Base-by-base conservation (phyloP, 2,888 invertebrate species). In the Beris morrisii region DNA sequence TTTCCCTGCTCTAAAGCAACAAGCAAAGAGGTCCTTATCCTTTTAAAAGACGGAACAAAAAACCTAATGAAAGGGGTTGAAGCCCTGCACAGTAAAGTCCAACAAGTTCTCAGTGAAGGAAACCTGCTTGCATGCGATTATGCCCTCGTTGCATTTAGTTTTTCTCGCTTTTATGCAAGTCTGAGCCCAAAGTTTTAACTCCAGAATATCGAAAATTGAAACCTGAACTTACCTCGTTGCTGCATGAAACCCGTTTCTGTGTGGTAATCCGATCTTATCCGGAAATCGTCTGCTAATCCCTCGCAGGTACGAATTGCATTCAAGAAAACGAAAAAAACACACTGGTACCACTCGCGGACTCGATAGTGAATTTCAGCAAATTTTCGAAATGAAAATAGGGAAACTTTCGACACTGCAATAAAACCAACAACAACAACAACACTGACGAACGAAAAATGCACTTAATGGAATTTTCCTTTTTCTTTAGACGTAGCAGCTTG, bases 261-360 rank as follows among this genome's bases (percentile, higher is more conserved):
- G 55, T 38, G 7, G 55, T 56, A 56, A 43, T 56, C 43, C 55
- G 43, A 56, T 56, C 32, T 56, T 56, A 56, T 56, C 55, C 43
- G 55, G 55, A 56, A 56, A 56, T 56, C 55, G 43, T 56, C 43
- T 56, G 55, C 55, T 15, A 56, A 56, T 54, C 31, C 54, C 55
- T 56, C 9, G 55, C 38, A 2, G 43, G 32, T 56, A n/a, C 15
- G 38, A 13, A 38, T 56, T 13, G 32, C 38, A 38, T 38, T 38
- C 9, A 15, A 56, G 5, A 56, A 38, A 7, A 22, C 13, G 38
- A 38, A 43, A 11, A 31, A 12, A 54, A 30, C 12, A 22, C 9
- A 54, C 54, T 12, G 30, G 31, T 22, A 43, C 55, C 38, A 56
- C 3, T 56, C 11, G 55, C 13, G 55, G 38, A 9, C 1, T 9